phyloP scores from a whole-genome alignment of 2,888 invertebrate genomes.

The Atrina japonica region DNA sequence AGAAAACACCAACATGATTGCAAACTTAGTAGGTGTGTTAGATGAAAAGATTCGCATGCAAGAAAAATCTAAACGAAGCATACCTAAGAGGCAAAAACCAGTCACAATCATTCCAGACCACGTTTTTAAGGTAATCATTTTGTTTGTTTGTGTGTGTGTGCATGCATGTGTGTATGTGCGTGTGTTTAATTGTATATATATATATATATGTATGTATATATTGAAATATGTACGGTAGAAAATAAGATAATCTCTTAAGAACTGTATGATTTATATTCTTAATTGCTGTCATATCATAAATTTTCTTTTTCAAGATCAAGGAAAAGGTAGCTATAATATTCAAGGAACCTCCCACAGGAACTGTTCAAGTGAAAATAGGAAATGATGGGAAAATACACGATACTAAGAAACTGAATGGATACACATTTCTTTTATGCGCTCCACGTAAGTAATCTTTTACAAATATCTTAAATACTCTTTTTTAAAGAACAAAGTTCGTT shows the following conservation, averaged over 20 bases:
- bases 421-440: constrained; percentile 39
- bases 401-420: constrained; percentile 37
- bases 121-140: constrained; percentile 16
- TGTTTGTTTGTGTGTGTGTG: neutral
- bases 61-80: neutral
- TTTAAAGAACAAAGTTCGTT: too few species aligned
- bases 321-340: constrained; percentile 47
- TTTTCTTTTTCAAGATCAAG: constrained; percentile 40
- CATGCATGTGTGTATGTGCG: neutral
- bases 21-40: neutral
- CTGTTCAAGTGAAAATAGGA: constrained; percentile 39
- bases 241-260: too few species aligned
- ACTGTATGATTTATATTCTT: too few species aligned
- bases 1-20: constrained; percentile 13
- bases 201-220: too few species aligned
- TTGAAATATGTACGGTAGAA: too few species aligned
- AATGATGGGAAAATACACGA: constrained; percentile 23
- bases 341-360: constrained; percentile 35
- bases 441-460: constrained; percentile 40
- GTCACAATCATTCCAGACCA: constrained; percentile 14
- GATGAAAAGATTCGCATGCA: constrained; percentile 6
- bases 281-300: too few species aligned
- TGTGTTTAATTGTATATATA: too few species aligned
- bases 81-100: neutral
- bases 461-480: neutral